Evolutionary conservation across 2,888 invertebrate genomes (phyloP), one percentile per base, ranked within the genome.

Genomic region (Cephalotes varians): DNA sequence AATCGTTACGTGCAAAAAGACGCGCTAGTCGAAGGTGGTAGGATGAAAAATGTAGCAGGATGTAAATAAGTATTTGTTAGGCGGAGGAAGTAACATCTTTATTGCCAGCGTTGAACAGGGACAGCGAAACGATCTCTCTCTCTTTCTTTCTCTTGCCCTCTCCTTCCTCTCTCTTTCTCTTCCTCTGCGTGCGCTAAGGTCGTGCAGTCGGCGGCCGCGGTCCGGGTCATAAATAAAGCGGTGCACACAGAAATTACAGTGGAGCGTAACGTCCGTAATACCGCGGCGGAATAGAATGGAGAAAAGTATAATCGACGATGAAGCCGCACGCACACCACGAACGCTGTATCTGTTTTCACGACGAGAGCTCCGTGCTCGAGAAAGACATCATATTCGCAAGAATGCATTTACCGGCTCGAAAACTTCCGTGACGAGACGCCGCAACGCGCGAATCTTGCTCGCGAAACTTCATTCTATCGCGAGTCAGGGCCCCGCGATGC

Each of bases 41-140:
- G 74, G 65, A 85, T 85, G 85, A 85, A 81, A 85, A 85, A 85
- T 84, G 84, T 81, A 81, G 47, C 85, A 67, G 72, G 72, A 85
- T 85, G 81, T 84, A 84, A 85, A 84, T 84, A 84, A 84, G 85
- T 84, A 85, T 85, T 85, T 84, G 81, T 85, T 84, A 67, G 74
- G 12, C 65, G 76, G 71, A 31, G 37, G 58, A 67, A 58, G 76
- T 84, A 81, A 85, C 81, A 84, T 85, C 81, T 85, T 81, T 81
- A 85, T 85, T 81, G 77, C 40, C 65, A 62, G 47, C 56, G 77
- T 77, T 34, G 81, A 51, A 69, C 34, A 74, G 18, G 72, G 62
- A 83, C 64, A 73, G 74, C 44, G 64, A 40, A 28, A 54, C 37
- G 54, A n/a, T 56, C 62, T 54, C 67, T 67, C 56, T 40, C 25